Percentiles rank a stretch among this genome's conserved stretches.
phyloP scores from a whole-genome alignment of 2,888 invertebrate species.

The Dryocosmus kuriphilus region DNA sequence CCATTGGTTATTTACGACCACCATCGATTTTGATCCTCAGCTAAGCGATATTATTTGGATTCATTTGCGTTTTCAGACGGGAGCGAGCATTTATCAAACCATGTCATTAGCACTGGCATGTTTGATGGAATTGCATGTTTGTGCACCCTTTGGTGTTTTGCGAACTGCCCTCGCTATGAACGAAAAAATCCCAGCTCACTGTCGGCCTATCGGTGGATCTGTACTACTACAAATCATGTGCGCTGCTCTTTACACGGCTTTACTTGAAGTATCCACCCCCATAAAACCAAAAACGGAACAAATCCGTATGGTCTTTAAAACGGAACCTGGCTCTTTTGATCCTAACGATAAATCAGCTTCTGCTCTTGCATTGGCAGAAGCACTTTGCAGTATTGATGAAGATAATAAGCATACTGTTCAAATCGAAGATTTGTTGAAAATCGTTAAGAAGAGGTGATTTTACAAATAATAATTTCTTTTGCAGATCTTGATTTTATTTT shows the following conservation, averaged over 20 bases:
- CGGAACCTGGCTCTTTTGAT: constrained; percentile 58
- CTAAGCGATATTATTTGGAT: constrained; percentile 17
- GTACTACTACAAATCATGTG: constrained; percentile 82
- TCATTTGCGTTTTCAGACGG: constrained; percentile 78
- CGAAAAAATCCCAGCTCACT: constrained; percentile 84
- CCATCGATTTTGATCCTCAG: neutral
- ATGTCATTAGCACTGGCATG: constrained; percentile 87
- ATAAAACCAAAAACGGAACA: constrained; percentile 23
- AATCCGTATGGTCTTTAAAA: constrained; percentile 30
- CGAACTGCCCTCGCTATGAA: constrained; percentile 81
- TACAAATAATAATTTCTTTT: constrained; percentile 33
- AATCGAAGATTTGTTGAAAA: constrained; percentile 82
- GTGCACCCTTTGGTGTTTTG: constrained; percentile 82
- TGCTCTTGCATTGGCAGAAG: constrained; percentile 87
- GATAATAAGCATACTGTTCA: constrained; percentile 89
- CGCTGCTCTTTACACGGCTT: constrained; percentile 84
- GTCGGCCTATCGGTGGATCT: constrained; percentile 85
- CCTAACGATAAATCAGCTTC: constrained; percentile 59
- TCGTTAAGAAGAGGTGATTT: constrained; percentile 60
- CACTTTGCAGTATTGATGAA: constrained; percentile 88
- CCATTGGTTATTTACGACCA: constrained; percentile 14
- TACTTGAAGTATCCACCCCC: constrained; percentile 58
- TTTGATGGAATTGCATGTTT: constrained; percentile 84
- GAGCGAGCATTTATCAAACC: constrained; percentile 89
- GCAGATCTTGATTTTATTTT: constrained; percentile 41